Evolutionary conservation across 1,140 invertebrate genomes (phyloP), one percentile per base, ranked within the genome.

Genomic region (Cherax quadricarinatus): DNA sequence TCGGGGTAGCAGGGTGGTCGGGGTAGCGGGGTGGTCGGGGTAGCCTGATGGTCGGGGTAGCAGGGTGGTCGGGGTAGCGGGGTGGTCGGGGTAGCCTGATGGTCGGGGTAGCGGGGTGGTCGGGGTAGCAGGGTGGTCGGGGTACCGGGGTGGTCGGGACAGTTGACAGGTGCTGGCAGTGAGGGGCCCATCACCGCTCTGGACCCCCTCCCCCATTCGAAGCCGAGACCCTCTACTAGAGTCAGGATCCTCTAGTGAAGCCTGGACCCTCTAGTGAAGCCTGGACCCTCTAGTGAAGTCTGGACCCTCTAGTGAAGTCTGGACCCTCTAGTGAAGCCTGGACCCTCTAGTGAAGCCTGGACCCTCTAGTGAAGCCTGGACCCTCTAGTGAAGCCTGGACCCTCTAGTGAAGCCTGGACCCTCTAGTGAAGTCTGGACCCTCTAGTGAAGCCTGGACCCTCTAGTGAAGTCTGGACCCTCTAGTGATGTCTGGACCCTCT

Each of bases 101-200:
- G 86, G 70, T 24, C 21, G 53, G 5, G 18, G 51, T 62, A 12
- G 86, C 9, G 53, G 78, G 79, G 86, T 73, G 84, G 48, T 14
- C 75, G 75, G 62, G 48, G 86, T 79, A 41, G 24, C 30, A 66
- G 66, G 84, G 62, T n/a, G 80, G 49, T 10, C 14, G 24, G 80
- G 48, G 84, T n/a, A 48, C 4, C 7, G 75, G 53, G 78, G 86
- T 49, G 73, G 73, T 88, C 49, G 86, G 75, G 86, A 81, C 86
- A 88, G 86, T 88, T 88, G 86, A 88, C 86, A 88, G 79, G 86
- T 88, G 73, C 73, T 79, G 73, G 57, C 86, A 79, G 86, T 57
- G 57, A 88, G 86, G 53, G 86, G 86, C 60, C 86, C 86, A 73
- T 73, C 86, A 73, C 86, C 21, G 14, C 73, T 73, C 85, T 9